These are phyloP conservation scores for Spea hammondii DNA, from an alignment of 2,797 vertebrate genomes.

Conservation along the genomic window DNA sequence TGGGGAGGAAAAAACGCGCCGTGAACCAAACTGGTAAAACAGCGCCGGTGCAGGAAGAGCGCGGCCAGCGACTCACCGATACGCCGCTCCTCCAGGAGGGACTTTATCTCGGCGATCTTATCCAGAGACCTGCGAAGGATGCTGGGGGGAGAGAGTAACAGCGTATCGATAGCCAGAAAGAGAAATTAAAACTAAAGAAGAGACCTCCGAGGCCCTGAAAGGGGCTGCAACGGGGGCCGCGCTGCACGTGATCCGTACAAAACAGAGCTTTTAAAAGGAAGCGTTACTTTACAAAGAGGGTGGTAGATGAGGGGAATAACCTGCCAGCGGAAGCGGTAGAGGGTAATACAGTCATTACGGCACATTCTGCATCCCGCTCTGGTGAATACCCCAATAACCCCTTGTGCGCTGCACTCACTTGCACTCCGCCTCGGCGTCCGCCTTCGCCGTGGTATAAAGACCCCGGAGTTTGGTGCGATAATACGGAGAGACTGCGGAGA, in stretches of 20 bases:
- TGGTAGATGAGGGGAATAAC: no score
- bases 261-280: no score
- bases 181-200: no score
- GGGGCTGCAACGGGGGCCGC: no score
- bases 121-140: constrained; percentile 85
- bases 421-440: constrained; percentile 88
- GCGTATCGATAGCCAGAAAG: not conserved
- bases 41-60: not conserved
- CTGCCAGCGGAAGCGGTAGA: no score
- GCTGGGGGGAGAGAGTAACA: constrained; percentile 58
- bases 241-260: no score
- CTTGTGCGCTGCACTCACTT: constrained; percentile 67
- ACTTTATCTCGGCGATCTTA: constrained; percentile 91
- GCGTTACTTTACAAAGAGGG: no score
- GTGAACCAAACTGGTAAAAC: not conserved
- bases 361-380: no score
- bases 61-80: constrained; percentile 74
- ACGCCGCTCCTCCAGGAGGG: constrained; percentile 83
- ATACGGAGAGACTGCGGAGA: constrained; percentile 79
- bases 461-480: constrained; percentile 89
- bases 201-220: no score
- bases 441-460: constrained; percentile 88
- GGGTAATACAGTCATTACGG: no score
- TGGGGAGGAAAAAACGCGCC: constrained; percentile 54
- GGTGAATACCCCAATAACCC: not conserved